Conservation (phyloP, 2,888 invertebrate genomes). For the Netelia virgata region DNA sequence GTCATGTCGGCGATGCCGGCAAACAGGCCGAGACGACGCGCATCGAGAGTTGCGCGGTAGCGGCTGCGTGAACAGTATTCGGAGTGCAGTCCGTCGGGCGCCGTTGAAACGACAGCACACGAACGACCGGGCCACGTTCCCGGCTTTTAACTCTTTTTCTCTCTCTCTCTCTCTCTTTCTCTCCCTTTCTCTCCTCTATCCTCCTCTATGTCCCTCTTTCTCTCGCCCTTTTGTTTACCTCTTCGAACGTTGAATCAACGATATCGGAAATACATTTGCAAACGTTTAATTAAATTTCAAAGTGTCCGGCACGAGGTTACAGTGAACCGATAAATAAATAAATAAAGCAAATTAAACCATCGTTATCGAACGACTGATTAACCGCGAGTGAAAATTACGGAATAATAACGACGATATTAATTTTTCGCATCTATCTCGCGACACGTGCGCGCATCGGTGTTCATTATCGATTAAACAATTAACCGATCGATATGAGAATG, state of each 20-base stretch:
- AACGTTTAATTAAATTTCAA: constrained; percentile 7
- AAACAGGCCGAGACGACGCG: constrained; percentile 63
- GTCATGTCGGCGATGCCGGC: constrained; percentile 47
- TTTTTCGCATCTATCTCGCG: background rate
- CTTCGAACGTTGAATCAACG: constrained; percentile 1
- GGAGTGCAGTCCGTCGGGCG: constrained; percentile 78
- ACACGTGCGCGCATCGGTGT: constrained; percentile 8
- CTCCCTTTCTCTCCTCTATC: background rate
- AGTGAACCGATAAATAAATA: constrained; percentile 30
- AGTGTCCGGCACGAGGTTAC: background rate
- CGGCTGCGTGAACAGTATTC: constrained; percentile 76
- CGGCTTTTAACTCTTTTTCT: constrained; percentile 16
- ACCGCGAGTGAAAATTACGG: background rate
- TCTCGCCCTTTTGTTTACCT: background rate
- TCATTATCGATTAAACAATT: background rate
- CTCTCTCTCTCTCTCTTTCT: background rate
- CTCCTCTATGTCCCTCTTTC: background rate
- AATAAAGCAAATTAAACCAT: constrained; percentile 18
- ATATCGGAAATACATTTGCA: background rate
- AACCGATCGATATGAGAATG: background rate
- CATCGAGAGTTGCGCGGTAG: constrained; percentile 72
- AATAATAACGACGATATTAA: background rate
- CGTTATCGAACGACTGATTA: background rate
- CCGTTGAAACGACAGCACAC: constrained; percentile 76
- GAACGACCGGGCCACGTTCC: constrained; percentile 18